phyloP scores from a whole-genome alignment of 1,140 invertebrate species.

The Cydia fagiglandana region DNA sequence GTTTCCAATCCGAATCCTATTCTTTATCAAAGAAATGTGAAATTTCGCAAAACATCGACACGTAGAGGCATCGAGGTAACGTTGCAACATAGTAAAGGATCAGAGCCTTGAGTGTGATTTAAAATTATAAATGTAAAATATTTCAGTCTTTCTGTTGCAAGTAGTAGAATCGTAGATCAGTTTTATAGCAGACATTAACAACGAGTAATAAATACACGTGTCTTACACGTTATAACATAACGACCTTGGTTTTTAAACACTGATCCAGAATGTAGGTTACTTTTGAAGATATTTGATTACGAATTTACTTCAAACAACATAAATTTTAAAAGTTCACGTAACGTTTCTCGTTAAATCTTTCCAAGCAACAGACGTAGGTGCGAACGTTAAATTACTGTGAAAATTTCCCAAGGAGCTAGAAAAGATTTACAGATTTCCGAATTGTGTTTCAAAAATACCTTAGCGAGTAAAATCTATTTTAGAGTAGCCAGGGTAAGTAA shows the following conservation, averaged over 20 bases:
- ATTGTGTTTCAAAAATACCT: not conserved
- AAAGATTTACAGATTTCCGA: not conserved
- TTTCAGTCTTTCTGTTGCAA: slow-evolving; percentile 22
- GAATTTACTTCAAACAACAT: slow-evolving; percentile 44
- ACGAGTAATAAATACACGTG: slow-evolving; percentile 42
- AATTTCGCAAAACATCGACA: no score
- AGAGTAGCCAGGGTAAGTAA: no score
- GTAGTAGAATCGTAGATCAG: slow-evolving; percentile 33
- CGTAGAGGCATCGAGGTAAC: not conserved
- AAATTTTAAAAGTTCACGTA: slow-evolving; percentile 62
- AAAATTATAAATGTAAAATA: slow-evolving; percentile 29
- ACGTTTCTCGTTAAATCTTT: slow-evolving; percentile 45
- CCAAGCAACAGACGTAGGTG: slow-evolving; percentile 19
- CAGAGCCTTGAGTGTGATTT: not conserved
- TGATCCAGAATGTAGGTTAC: slow-evolving; percentile 52
- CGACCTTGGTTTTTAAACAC: slow-evolving; percentile 57
- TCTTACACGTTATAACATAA: slow-evolving; percentile 37
- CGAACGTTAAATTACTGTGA: slow-evolving; percentile 28
- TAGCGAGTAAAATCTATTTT: no score
- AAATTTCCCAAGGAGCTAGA: slow-evolving; percentile 11
- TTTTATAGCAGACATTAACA: slow-evolving; percentile 47
- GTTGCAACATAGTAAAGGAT: not conserved
- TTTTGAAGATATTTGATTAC: slow-evolving; percentile 61
- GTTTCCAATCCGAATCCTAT: no score
- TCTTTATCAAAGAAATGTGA: no score